These are phyloP conservation scores for Lanius collurio DNA, from an alignment of 2,113 vertebrate genomes.

Conservation along the genomic window DNA sequence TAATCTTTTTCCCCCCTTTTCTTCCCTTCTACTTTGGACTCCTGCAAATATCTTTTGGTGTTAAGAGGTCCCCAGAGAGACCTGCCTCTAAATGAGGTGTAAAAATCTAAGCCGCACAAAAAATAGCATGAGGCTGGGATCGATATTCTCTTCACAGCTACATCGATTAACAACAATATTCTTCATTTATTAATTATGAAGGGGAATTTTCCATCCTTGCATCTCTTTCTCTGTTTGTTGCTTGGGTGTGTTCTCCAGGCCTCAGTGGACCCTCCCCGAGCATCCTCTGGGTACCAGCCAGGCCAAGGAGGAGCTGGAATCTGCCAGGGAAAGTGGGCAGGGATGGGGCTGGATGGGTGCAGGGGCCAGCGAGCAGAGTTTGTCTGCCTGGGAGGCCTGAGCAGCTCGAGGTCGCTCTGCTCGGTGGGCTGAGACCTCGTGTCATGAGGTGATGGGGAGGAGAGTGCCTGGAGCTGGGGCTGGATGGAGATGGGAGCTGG, in stretches of 20 bases:
- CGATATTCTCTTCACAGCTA: slow-evolving; percentile 78
- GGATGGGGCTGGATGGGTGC: not conserved
- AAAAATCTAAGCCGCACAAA: slow-evolving; percentile 79
- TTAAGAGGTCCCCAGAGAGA: slow-evolving; percentile 78
- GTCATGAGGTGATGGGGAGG: fast-evolving
- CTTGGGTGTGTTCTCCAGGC: not conserved
- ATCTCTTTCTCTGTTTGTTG: slow-evolving; percentile 42
- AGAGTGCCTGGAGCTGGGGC: not conserved
- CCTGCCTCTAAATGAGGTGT: slow-evolving; percentile 78
- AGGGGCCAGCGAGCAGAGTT: not conserved
- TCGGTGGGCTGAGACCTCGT: not conserved
- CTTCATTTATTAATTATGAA: slow-evolving; percentile 88
- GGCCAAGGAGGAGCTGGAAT: not conserved
- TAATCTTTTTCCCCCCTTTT: slow-evolving; percentile 22
- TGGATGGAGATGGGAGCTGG: not conserved
- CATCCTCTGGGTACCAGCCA: not conserved
- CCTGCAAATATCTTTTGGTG: slow-evolving; percentile 74
- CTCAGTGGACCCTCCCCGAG: fast-evolving
- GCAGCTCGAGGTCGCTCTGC: not conserved
- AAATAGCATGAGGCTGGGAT: slow-evolving; percentile 67
- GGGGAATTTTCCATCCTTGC: slow-evolving; percentile 72
- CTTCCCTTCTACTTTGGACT: slow-evolving; percentile 36
- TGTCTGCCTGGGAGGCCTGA: not conserved
- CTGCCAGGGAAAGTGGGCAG: not conserved
- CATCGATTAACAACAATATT: slow-evolving; percentile 85